Conservation (phyloP, 2,888 invertebrate species). For the Carcina quercana region DNA sequence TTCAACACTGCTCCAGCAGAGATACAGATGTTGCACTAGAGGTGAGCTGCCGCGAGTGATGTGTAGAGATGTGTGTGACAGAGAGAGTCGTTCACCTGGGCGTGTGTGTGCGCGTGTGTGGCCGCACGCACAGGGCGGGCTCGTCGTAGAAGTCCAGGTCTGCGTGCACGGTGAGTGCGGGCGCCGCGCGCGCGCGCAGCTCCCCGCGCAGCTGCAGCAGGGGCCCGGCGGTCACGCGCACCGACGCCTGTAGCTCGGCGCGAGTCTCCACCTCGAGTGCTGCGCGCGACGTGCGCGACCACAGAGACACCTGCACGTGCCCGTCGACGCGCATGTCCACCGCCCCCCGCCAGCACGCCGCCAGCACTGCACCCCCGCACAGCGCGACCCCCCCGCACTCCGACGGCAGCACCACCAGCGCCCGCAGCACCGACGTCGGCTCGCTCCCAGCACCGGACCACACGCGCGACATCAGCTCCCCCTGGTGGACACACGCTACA, state of each 20-base stretch:
- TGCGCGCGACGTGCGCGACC: constrained; percentile 11
- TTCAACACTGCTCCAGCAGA: too few species aligned
- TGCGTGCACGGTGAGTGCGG: constrained; percentile 20
- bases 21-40: too few species aligned
- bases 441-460: constrained; percentile 15
- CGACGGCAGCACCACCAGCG: constrained; percentile 15
- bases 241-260: constrained; percentile 9
- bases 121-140: constrained; percentile 26
- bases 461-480: not conserved
- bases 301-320: not conserved
- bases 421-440: constrained; percentile 44
- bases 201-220: constrained; percentile 14
- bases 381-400: constrained; percentile 13
- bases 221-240: constrained; percentile 13
- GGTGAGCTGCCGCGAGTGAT: too few species aligned
- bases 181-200: constrained; percentile 14
- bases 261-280: constrained; percentile 18
- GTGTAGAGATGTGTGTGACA: too few species aligned
- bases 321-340: constrained; percentile 14
- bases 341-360: constrained; percentile 15
- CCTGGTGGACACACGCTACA: too few species aligned
- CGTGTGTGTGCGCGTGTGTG: constrained; percentile 7
- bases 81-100: too few species aligned
- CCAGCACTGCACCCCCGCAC: constrained; percentile 19
- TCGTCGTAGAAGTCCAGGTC: constrained; percentile 29